Evolutionary conservation across 1,140 invertebrate species (phyloP).

Genomic region (Sinonovacula constricta): DNA sequence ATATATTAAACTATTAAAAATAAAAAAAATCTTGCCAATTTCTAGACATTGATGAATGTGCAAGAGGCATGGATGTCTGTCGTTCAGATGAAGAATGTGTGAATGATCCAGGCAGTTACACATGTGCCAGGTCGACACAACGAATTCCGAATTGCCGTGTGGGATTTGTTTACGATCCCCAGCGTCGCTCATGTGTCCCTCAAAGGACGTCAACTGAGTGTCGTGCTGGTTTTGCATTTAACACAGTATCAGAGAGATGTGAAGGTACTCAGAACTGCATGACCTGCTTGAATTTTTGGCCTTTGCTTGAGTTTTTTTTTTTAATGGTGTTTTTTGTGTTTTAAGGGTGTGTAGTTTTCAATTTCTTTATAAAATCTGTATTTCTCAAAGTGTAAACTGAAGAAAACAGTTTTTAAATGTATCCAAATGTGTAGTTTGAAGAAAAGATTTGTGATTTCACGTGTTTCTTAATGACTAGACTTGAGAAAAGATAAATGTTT

Average conservation of each 20-base stretch:
- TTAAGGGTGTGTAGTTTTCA: no score
- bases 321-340: no score
- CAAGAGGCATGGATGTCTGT: conserved; percentile 70
- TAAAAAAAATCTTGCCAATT: no score
- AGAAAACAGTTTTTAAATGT: no score
- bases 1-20: no score
- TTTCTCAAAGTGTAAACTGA: no score
- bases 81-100: conserved; percentile 84
- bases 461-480: no score
- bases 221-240: conserved; percentile 80
- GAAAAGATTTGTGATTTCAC: no score
- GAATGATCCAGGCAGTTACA: conserved; percentile 77
- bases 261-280: conserved; percentile 68
- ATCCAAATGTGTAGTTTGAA: no score
- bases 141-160: conserved; percentile 48
- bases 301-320: no score
- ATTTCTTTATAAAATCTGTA: no score
- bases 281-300: background rate
- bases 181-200: conserved; percentile 59
- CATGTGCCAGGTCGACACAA: conserved; percentile 63
- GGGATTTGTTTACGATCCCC: conserved; percentile 55
- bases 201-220: conserved; percentile 73
- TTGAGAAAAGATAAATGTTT: no score
- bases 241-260: conserved; percentile 58
- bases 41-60: conserved; percentile 86